Evolutionary conservation across 2,888 invertebrate species (phyloP).

Genomic region (Pyrochroa serraticornis): DNA sequence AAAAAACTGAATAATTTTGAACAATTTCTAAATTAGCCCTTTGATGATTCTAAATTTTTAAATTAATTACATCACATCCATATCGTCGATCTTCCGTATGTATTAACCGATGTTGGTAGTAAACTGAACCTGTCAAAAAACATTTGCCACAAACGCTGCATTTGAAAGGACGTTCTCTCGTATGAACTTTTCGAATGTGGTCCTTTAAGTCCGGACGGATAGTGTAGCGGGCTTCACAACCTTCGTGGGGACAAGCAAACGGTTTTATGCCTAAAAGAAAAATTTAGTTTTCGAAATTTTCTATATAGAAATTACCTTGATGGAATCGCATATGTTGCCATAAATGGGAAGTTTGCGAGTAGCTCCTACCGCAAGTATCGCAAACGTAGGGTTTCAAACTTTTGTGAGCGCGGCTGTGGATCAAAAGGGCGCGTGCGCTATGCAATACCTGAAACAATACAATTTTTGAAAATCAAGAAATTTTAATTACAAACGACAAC

Average conservation of each 20-base stretch:
- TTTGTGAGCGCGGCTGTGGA: conserved; percentile 56
- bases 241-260: conserved; percentile 66
- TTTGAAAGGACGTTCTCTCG: conserved; percentile 68
- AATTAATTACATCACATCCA: conserved; percentile 62
- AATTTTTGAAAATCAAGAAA: conserved; percentile 6
- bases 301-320: conserved; percentile 58
- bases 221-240: conserved; percentile 67
- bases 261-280: conserved; percentile 64
- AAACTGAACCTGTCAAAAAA: conserved; percentile 68
- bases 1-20: conserved; percentile 15
- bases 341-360: conserved; percentile 68
- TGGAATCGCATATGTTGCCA: conserved; percentile 72
- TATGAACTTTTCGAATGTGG: conserved; percentile 68
- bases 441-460: conserved; percentile 49
- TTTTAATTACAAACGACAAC: not conserved
- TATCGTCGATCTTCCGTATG: conserved; percentile 69
- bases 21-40: not conserved
- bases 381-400: conserved; percentile 62
- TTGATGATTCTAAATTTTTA: not conserved
- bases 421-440: conserved; percentile 55
- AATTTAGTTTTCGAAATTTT: not conserved
- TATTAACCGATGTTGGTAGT: conserved; percentile 68
- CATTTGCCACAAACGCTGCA: conserved; percentile 67
- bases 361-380: conserved; percentile 67
- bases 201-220: conserved; percentile 69